A percentile compares a stretch with the other conserved stretches of the same genome.
Evolutionary conservation across 2,888 invertebrate species (phyloP).

Genomic region (Carterocephalus palaemon): DNA sequence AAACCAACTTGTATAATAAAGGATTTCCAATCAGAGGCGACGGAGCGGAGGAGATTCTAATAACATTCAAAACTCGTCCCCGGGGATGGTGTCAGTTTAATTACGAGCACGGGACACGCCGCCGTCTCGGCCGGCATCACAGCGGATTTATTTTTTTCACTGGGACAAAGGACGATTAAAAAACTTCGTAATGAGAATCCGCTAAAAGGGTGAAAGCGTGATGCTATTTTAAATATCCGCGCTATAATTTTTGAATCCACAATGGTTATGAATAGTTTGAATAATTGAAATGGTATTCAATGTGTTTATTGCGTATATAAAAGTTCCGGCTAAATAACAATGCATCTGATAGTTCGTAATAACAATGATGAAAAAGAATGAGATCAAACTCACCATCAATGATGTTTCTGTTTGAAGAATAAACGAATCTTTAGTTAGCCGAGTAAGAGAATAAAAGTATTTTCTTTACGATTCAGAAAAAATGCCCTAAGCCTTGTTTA

Average conservation of each 20-base stretch:
- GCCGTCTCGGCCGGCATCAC: slow-evolving; percentile 60
- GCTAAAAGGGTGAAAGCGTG: slow-evolving; percentile 57
- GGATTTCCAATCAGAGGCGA: slow-evolving; percentile 70
- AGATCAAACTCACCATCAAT: too few species aligned
- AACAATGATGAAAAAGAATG: too few species aligned
- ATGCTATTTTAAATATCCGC: slow-evolving; percentile 42
- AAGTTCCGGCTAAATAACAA: too few species aligned
- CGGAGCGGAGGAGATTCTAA: slow-evolving; percentile 75
- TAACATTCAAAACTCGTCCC: slow-evolving; percentile 77
- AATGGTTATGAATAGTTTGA: too few species aligned
- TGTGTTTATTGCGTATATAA: too few species aligned
- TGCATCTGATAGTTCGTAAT: too few species aligned
- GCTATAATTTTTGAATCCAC: slow-evolving; percentile 2
- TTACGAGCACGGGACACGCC: slow-evolving; percentile 59
- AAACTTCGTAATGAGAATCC: slow-evolving; percentile 75
- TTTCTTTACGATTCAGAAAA: too few species aligned
- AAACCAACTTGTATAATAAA: slow-evolving; percentile 32
- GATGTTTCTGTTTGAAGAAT: too few species aligned
- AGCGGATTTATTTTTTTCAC: slow-evolving; percentile 70
- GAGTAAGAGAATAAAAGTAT: too few species aligned
- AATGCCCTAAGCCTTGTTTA: too few species aligned
- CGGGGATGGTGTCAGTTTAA: slow-evolving; percentile 73
- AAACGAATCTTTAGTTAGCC: too few species aligned
- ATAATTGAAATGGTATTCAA: too few species aligned
- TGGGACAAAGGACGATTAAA: slow-evolving; percentile 75